Percentiles rank a stretch among this genome's conserved stretches.
Evolutionary conservation across 2,113 vertebrate species (phyloP).

Genomic region (Pomatostomus ruficeps): DNA sequence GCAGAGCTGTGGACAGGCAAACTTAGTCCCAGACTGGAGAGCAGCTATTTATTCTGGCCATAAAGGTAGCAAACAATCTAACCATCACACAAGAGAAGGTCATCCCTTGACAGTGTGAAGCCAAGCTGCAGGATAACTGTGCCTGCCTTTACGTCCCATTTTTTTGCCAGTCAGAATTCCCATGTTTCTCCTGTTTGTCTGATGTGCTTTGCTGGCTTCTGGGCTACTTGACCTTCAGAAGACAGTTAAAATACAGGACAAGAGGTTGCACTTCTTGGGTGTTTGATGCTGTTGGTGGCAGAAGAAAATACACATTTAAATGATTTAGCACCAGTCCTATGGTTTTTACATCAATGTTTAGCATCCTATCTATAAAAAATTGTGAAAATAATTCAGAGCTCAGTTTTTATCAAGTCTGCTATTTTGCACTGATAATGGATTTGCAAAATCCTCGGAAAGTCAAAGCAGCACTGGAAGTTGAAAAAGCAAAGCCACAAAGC

Average conservation of each 20-base stretch:
- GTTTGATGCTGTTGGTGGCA: background rate
- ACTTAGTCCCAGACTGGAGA: background rate
- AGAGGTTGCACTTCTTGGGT: background rate
- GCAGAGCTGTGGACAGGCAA: background rate
- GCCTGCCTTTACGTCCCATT: background rate
- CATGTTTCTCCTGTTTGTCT: background rate
- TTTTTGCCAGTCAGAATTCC: background rate
- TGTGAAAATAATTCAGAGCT: background rate
- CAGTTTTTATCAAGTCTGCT: background rate
- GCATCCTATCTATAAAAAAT: rapidly evolving
- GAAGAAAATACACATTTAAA: background rate
- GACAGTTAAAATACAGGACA: background rate
- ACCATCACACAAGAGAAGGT: background rate
- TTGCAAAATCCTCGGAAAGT: background rate
- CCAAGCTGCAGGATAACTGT: background rate
- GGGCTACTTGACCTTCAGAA: background rate
- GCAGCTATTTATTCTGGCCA: background rate
- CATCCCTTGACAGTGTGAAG: background rate
- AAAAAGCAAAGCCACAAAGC: background rate
- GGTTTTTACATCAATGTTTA: background rate
- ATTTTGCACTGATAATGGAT: background rate
- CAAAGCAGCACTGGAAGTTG: background rate
- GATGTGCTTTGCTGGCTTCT: background rate
- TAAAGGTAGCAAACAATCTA: background rate
- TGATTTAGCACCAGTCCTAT: background rate